Conservation (phyloP, 2,797 vertebrate genomes). For the Yasuhikotakia modesta region DNA sequence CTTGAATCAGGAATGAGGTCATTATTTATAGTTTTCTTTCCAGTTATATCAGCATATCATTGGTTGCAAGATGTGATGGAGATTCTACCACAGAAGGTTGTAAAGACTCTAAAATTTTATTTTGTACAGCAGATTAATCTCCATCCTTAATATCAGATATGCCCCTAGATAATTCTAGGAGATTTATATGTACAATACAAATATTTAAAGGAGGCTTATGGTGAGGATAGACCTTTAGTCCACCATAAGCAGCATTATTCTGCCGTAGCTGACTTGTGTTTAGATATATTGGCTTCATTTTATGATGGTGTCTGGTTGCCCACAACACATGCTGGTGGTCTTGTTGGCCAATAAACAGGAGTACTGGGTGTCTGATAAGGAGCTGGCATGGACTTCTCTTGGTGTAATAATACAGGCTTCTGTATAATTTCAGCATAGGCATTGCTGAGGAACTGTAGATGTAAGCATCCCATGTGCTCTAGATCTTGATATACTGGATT, state of each 20-base stretch:
- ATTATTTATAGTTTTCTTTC: slow-evolving; percentile 63
- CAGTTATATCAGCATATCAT: slow-evolving; percentile 57
- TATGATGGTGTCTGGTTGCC: slow-evolving; percentile 44
- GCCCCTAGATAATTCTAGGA: slow-evolving; percentile 23
- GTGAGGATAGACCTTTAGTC: slow-evolving; percentile 64
- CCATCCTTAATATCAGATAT: slow-evolving; percentile 54
- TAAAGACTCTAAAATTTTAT: slow-evolving; percentile 25
- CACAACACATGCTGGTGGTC: slow-evolving; percentile 38
- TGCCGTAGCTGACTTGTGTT: slow-evolving; percentile 70
- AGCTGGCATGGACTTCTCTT: slow-evolving; percentile 15
- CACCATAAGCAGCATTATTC: slow-evolving; percentile 74
- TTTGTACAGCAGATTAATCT: slow-evolving; percentile 32
- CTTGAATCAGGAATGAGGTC: slow-evolving; percentile 56
- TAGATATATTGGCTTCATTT: slow-evolving; percentile 35
- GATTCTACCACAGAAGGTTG: slow-evolving; percentile 50
- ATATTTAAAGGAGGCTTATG: slow-evolving; percentile 58
- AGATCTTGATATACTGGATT: slow-evolving; percentile 25
- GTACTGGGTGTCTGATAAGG: slow-evolving; percentile 40
- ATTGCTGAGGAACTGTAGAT: slow-evolving; percentile 58
- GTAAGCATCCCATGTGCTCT: slow-evolving; percentile 35
- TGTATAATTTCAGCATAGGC: slow-evolving; percentile 48
- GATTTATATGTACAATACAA: slow-evolving; percentile 50
- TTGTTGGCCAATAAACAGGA: slow-evolving; percentile 48
- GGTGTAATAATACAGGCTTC: slow-evolving; percentile 59
- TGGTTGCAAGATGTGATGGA: slow-evolving; percentile 40